Evolutionary conservation across 1,140 invertebrate species (phyloP).

Genomic region (Monomorium pharaonis): DNA sequence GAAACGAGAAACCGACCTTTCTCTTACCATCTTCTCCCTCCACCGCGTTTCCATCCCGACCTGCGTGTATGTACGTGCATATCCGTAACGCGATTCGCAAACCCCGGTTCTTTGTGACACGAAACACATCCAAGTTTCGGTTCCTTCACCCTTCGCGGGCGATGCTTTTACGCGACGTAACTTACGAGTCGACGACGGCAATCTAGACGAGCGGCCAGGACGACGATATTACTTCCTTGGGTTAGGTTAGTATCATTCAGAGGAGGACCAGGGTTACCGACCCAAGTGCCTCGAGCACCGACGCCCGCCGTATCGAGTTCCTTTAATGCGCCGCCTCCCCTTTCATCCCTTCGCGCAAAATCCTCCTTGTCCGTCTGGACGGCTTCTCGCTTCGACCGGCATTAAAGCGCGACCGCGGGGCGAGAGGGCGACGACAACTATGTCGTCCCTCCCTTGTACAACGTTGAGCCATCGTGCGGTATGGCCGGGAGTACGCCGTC

Average conservation of each 20-base stretch:
- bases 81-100: background rate
- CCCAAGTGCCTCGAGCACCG: constrained; percentile 63
- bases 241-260: constrained; percentile 71
- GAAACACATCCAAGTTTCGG: constrained; percentile 60
- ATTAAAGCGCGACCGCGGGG: constrained; percentile 53
- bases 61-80: constrained; percentile 9
- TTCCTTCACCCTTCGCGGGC: constrained; percentile 63
- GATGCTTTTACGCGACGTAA: constrained; percentile 75
- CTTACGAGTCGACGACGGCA: constrained; percentile 67
- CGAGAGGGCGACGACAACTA: background rate
- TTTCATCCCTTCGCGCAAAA: background rate
- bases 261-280: constrained; percentile 74
- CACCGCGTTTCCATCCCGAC: constrained; percentile 13
- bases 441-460: constrained; percentile 50
- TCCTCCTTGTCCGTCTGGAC: constrained; percentile 36
- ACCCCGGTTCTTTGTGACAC: background rate
- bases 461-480: constrained; percentile 41
- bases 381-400: constrained; percentile 15
- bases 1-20: background rate
- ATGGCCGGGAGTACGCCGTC: constrained; percentile 27
- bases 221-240: constrained; percentile 74
- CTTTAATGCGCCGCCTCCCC: constrained; percentile 40
- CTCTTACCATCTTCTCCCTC: background rate
- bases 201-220: constrained; percentile 68
- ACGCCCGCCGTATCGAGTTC: constrained; percentile 52